Evolutionary conservation across 1,140 invertebrate genomes (phyloP), one percentile per base, ranked within the genome.

Genomic region (Penaeus indicus): DNA sequence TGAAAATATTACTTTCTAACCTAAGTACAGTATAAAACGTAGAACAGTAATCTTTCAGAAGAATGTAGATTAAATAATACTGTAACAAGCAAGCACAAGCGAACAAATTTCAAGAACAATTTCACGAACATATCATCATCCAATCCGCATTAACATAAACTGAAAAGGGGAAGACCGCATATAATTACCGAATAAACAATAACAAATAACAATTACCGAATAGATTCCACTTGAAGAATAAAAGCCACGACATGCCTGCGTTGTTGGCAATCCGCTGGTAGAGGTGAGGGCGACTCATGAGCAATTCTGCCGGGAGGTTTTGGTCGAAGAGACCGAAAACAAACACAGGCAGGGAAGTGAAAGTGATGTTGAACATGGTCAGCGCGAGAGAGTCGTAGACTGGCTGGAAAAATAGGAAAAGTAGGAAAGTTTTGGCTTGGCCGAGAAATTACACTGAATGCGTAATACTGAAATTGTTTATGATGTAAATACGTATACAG

Each of bases 341-440:
- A 16, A 97, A 92, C 80, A 96, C 94, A 1, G 96, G 96, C 80
- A 95, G 88, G 3, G 95, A 95, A 0, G 96, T 96, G 91, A 96
- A 97, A 32, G 96, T 91, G 63, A 97, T 93, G 92, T 97, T 97
- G 92, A 95, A 97, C 69, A 95, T 92, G 85, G 96, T 96, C 62
- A 97, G 93, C 91, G 95, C 96, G 89, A 96, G 92, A 1, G 95
- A 95, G 91, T 96, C 95, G 91, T 95, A 96, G 27, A 96, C 93
- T 38, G 95, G 94, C 94, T 94, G 91, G 90, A 89, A 90, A 92
- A 63, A 88, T 91, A 89, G 69, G 67, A 22, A 32, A 25, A 18
- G 25, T 25, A 62, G 21, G 21, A 22, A 64, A 10, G 61, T n/a
- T 18, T 72, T 72, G 3, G 22, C 32, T 72, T 27, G 10, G 16